These are phyloP conservation scores for Carapus acus DNA, from an alignment of 2,797 vertebrate genomes.

Conservation along the genomic window DNA sequence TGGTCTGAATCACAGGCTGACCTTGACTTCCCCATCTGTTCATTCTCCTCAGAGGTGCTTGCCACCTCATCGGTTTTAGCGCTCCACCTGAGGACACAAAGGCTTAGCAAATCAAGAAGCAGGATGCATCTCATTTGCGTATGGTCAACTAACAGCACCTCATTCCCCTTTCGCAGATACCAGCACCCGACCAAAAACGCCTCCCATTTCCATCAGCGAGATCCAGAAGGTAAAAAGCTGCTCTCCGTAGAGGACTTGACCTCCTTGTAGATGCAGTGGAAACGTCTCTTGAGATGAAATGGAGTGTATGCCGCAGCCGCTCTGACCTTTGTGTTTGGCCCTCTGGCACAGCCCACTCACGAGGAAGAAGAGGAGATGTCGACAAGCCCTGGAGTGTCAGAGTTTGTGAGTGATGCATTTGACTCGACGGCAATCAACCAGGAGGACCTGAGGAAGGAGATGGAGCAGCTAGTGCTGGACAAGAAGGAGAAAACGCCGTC, in stretches of 20 bases:
- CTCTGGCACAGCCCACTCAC: slow-evolving; percentile 22
- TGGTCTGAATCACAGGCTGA: neutral
- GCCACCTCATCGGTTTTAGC: no score
- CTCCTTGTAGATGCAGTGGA: no score
- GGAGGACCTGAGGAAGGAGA: slow-evolving; percentile 93
- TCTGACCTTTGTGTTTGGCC: neutral
- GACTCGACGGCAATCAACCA: slow-evolving; percentile 83
- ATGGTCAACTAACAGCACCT: neutral
- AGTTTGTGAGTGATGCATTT: slow-evolving; percentile 96
- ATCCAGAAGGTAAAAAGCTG: slow-evolving; percentile 59
- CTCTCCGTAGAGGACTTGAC: neutral
- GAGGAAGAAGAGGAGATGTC: slow-evolving; percentile 94
- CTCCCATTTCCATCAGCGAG: slow-evolving; percentile 68
- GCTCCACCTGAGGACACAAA: no score
- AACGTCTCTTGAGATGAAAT: no score
- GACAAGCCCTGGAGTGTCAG: slow-evolving; percentile 89
- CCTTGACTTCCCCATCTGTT: neutral
- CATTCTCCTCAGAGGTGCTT: no score
- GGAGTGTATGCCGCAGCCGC: no score
- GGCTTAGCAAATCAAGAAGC: no score
- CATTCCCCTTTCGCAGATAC: slow-evolving; percentile 57
- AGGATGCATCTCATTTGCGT: neutral
- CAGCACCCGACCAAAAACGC: slow-evolving; percentile 73
- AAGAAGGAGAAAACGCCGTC: slow-evolving; percentile 75
- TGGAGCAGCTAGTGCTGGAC: slow-evolving; percentile 94